These are phyloP conservation scores for Hymenopus coronatus DNA, from an alignment of 2,888 invertebrate species.

Conservation along the genomic window DNA sequence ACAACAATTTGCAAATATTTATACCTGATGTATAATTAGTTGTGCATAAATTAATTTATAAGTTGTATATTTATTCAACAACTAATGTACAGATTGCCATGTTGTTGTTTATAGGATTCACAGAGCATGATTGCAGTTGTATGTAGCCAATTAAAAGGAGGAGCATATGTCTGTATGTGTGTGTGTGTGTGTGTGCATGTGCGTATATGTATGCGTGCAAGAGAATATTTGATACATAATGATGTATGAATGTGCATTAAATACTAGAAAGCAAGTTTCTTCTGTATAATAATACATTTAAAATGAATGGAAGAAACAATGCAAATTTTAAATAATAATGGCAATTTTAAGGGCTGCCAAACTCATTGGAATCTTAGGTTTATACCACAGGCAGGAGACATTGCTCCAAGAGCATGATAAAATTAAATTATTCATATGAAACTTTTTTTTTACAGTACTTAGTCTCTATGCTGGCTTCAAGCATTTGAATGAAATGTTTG, in stretches of 20 bases:
- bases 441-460: neutral
- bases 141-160: neutral
- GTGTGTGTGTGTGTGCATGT: neutral
- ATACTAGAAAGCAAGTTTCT: neutral
- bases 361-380: neutral
- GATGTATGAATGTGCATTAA: neutral
- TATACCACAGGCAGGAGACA: neutral
- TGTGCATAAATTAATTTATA: slow-evolving; percentile 8
- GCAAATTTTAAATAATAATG: neutral
- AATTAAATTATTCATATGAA: too few species aligned
- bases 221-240: neutral
- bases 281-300: neutral
- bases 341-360: neutral
- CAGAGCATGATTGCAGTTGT: neutral
- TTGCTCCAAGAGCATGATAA: too few species aligned
- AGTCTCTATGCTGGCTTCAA: neutral
- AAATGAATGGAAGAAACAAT: neutral
- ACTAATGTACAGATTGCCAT: neutral
- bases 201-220: neutral
- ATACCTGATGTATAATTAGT: neutral
- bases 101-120: slow-evolving; percentile 3
- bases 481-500: neutral
- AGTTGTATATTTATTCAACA: slow-evolving; percentile 4
- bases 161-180: neutral
- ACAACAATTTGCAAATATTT: slow-evolving; percentile 7